Evolutionary conservation across 1,140 invertebrate genomes (phyloP).

Genomic region (Atta texana): DNA sequence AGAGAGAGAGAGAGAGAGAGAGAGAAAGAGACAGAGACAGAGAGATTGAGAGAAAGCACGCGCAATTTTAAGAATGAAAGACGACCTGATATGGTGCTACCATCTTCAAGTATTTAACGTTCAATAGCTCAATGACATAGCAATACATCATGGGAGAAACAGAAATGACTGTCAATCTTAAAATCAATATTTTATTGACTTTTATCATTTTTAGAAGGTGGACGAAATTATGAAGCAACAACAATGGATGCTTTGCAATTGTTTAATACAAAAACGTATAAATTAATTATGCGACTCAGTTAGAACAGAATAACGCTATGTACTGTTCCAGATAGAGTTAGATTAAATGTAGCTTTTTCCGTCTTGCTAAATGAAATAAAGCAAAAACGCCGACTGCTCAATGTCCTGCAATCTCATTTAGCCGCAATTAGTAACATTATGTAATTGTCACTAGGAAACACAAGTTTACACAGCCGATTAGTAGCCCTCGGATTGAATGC

Average conservation of each 20-base stretch:
- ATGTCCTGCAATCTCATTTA: too few species aligned
- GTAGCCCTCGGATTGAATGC: too few species aligned
- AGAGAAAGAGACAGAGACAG: slow-evolving; percentile 14
- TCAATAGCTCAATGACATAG: slow-evolving; percentile 4
- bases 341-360: too few species aligned
- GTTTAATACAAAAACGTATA: too few species aligned
- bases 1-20: neutral
- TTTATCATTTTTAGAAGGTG: neutral
- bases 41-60: neutral
- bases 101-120: neutral
- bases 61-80: neutral
- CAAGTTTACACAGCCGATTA: too few species aligned
- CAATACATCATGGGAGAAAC: neutral
- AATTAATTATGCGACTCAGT: too few species aligned
- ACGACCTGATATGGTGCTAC: neutral
- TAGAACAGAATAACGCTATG: too few species aligned
- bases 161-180: neutral
- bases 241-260: neutral
- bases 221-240: neutral
- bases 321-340: too few species aligned
- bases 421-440: too few species aligned
- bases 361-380: too few species aligned
- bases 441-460: too few species aligned
- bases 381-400: too few species aligned
- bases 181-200: neutral